Evolutionary conservation across 2,113 vertebrate species (phyloP).

Genomic region (Eolophus roseicapilla): DNA sequence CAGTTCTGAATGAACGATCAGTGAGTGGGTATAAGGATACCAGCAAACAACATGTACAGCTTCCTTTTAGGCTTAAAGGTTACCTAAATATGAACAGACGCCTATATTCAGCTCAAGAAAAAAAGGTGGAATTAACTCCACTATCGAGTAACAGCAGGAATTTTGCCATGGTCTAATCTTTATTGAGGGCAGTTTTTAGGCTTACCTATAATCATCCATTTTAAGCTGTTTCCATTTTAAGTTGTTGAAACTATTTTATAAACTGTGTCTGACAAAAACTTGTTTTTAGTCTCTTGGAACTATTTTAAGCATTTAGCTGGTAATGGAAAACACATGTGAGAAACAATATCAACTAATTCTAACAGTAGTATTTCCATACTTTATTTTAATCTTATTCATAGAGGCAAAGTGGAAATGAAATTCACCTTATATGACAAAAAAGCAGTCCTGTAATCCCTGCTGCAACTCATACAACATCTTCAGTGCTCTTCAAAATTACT

Average conservation of each 20-base stretch:
- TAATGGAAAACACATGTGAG: conserved; percentile 39
- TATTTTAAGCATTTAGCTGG: conserved; percentile 21
- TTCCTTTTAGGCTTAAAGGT: background rate
- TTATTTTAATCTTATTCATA: conserved; percentile 24
- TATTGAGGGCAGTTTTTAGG: background rate
- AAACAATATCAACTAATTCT: conserved; percentile 19
- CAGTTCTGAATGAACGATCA: background rate
- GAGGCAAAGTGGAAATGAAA: background rate
- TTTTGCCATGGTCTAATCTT: background rate
- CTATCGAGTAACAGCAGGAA: background rate
- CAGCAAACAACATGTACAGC: background rate
- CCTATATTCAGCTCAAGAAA: background rate
- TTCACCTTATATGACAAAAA: conserved; percentile 13
- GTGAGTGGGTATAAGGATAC: background rate
- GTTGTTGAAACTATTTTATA: conserved; percentile 38
- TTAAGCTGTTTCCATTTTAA: conserved; percentile 33
- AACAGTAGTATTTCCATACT: background rate
- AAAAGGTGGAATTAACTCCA: background rate
- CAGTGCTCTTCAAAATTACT: background rate
- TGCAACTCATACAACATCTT: background rate
- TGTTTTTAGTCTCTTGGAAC: conserved; percentile 19
- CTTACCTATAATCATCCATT: background rate
- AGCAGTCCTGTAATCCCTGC: background rate
- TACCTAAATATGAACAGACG: conserved; percentile 3
- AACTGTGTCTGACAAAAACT: conserved; percentile 34